phyloP scores from a whole-genome alignment of 1,140 invertebrate genomes.

The Conopomorpha cramerella region DNA sequence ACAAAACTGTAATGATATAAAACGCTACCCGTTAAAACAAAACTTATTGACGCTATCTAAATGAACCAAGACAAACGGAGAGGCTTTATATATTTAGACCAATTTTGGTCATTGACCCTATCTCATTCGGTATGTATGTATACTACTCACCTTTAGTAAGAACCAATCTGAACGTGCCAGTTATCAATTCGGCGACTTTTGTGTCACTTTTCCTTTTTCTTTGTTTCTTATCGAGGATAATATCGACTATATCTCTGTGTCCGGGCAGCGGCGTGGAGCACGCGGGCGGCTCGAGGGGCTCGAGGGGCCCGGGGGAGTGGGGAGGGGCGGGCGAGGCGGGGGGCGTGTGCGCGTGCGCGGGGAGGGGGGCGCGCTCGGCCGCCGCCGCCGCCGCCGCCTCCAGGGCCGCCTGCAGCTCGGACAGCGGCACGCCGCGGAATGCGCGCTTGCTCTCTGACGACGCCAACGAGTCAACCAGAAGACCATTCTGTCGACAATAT shows the following conservation, averaged over 20 bases:
- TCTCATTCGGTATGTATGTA: no score
- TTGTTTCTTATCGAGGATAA: slow-evolving; percentile 6
- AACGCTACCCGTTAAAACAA: no score
- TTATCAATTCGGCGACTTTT: slow-evolving; percentile 7
- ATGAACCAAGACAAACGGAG: no score
- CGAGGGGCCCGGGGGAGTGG: slow-evolving; percentile 7
- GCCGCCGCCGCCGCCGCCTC: no score
- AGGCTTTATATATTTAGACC: no score
- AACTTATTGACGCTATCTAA: no score
- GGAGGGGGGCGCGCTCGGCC: slow-evolving; percentile 14
- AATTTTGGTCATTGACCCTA: no score
- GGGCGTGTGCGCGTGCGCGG: slow-evolving; percentile 10
- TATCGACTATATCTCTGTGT: neutral
- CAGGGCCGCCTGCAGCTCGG: slow-evolving; percentile 24
- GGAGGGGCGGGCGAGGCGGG: slow-evolving; percentile 9
- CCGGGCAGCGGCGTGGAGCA: slow-evolving; percentile 5
- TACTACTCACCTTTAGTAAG: slow-evolving; percentile 14
- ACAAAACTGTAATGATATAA: no score
- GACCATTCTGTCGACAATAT: slow-evolving; percentile 11
- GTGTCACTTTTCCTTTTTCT: slow-evolving; percentile 15
- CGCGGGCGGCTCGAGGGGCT: slow-evolving; percentile 5
- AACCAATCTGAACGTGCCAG: slow-evolving; percentile 8
- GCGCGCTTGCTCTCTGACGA: neutral
- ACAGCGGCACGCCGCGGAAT: slow-evolving; percentile 14
- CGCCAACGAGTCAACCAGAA: slow-evolving; percentile 26